phyloP scores from a whole-genome alignment of 2,888 invertebrate species.

The Acanthosepion lycidas region DNA sequence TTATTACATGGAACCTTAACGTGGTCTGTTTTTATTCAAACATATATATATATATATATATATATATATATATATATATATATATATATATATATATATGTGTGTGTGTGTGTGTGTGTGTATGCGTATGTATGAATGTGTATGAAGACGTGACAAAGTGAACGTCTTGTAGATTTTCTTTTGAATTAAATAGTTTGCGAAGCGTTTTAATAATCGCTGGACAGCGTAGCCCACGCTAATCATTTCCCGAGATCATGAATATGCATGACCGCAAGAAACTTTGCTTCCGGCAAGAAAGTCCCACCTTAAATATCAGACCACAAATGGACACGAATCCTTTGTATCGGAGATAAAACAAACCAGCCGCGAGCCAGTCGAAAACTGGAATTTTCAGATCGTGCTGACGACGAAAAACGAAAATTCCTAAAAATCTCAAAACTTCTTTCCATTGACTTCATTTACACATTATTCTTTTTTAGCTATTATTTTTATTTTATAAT shows the following conservation, averaged over 20 bases:
- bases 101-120: neutral
- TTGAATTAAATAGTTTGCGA: neutral
- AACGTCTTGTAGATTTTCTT: neutral
- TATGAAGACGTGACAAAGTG: neutral
- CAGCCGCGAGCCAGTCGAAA: neutral
- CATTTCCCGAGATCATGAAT: neutral
- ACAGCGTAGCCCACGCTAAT: neutral
- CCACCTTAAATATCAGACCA: neutral
- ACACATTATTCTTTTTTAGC: neutral
- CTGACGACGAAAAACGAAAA: neutral
- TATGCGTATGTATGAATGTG: neutral
- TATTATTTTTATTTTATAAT: neutral
- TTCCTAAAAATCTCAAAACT: neutral
- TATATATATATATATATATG: conserved; percentile 24
- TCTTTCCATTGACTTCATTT: neutral
- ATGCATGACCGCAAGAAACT: neutral
- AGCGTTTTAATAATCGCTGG: neutral
- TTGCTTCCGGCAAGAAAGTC: neutral
- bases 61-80: neutral
- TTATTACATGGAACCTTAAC: too few species aligned
- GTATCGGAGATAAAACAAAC: neutral
- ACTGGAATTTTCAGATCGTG: neutral
- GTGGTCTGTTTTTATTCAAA: too few species aligned
- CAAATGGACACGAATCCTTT: neutral
- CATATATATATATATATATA: too few species aligned